Conservation (phyloP, 2,113 vertebrate species). For the Arothron firmamentum region DNA sequence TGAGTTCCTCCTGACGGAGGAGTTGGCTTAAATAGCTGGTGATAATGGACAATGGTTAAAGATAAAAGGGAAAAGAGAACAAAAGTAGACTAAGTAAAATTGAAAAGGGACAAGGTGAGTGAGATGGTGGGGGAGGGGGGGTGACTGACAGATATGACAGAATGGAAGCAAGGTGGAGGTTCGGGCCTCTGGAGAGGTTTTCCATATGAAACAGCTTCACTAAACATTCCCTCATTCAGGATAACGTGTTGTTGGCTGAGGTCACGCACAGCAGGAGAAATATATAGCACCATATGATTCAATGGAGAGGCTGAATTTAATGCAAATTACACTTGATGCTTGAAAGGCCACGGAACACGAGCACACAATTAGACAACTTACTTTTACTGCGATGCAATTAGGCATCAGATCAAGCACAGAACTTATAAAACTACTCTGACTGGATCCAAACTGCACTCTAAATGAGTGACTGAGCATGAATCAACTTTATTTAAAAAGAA, state of each 20-base stretch:
- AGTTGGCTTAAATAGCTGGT: neutral
- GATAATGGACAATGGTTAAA: constrained; percentile 17
- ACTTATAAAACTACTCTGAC: no score
- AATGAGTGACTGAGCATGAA: no score
- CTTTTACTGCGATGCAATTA: no score
- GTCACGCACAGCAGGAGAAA: neutral
- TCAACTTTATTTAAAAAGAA: no score
- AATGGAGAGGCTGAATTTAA: no score
- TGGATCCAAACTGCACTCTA: no score
- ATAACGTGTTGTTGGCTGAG: neutral
- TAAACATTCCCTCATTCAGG: neutral
- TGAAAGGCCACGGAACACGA: no score
- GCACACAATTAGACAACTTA: no score
- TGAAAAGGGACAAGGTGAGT: constrained; percentile 24
- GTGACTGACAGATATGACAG: constrained; percentile 21
- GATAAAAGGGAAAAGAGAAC: neutral
- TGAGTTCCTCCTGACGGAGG: neutral
- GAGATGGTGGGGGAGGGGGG: neutral
- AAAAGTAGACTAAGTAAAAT: neutral
- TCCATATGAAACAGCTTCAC: neutral
- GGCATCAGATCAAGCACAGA: no score
- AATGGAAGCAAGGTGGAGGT: constrained; percentile 5
- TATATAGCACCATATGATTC: neutral
- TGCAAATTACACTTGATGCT: no score
- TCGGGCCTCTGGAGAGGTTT: neutral